Conservation (phyloP, 2,888 invertebrate genomes). For the Oasisia sp. region DNA sequence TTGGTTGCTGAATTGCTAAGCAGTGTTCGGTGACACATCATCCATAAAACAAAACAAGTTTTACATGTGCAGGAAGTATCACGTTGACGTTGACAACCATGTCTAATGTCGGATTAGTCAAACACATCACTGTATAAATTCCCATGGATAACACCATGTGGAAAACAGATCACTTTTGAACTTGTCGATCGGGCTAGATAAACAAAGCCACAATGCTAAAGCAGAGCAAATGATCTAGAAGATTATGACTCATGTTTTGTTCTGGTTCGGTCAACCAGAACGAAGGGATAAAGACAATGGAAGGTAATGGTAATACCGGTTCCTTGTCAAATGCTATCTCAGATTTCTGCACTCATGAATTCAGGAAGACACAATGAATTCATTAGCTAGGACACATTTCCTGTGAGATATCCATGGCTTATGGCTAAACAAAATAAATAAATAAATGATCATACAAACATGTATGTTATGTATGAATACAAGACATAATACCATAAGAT, state of each 20-base stretch:
- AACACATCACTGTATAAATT: not conserved
- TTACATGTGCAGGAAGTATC: not conserved
- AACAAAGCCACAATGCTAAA: not conserved
- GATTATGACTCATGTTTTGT: not conserved
- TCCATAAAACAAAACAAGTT: not conserved
- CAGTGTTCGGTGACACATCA: constrained; percentile 1
- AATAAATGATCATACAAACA: not conserved
- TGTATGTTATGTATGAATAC: too few species aligned
- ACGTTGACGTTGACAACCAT: not conserved
- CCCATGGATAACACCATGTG: not conserved
- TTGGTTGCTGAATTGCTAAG: not conserved
- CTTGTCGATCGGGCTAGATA: not conserved
- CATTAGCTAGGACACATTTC: not conserved
- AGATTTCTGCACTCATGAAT: not conserved
- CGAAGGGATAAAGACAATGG: not conserved
- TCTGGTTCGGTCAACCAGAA: not conserved
- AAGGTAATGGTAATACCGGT: not conserved
- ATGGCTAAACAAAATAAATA: not conserved
- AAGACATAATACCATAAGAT: too few species aligned
- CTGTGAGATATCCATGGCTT: not conserved
- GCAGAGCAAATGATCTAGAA: not conserved
- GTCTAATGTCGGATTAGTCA: not conserved
- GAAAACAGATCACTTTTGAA: not conserved
- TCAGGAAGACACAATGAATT: not conserved
- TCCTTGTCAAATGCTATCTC: not conserved